Evolutionary conservation across 2,888 invertebrate species (phyloP), one percentile per base, ranked within the genome.

Genomic region (Smittia aterrima): DNA sequence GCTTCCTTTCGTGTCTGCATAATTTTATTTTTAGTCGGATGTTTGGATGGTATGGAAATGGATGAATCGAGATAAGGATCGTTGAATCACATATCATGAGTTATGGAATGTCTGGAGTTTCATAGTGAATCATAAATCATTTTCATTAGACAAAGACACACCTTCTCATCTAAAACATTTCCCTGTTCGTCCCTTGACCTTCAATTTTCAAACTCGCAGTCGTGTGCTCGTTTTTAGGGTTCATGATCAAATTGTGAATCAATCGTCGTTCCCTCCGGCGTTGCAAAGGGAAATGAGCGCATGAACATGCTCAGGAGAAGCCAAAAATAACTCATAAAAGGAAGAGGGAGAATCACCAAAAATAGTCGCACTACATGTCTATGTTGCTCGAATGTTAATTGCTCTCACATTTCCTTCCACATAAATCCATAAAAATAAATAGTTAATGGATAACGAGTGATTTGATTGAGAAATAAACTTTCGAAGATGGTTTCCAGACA

Each of bases 1-100:
- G 58, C 22, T 58, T 58, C 58, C 58, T 58, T 58, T 58, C 58
- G n/a, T 22, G 22, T 58, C 58, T 18, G 47, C 13, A 47, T 47
- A n/a, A 3, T 47, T n/a, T 7, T n/a, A 58, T 22, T 58, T 58
- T 58, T 18, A 22, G 58, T 58, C 58, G 58, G 58, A 58, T 58
- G 58, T 18, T 22, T 13, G 13, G 22, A 3, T 58, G 7, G 7
- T 7, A 58, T 20, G 58, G 58, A 58, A 58, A 58, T 58, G 58
- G n/a, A 58, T 2, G 13, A 22, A 22, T 7, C 22, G 58, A 58
- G 58, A 58, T 58, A 58, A 58, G 58, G 18, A 58, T 58, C 58
- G 22, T 13, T 58, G 18, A 58, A 58, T 2, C 9, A 18, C 58
- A 58, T 22, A 22, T 9, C 22, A 4, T 9, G 18, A 58, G 58